Percentiles rank a stretch among this genome's conserved stretches.
Evolutionary conservation across 2,888 invertebrate species (phyloP).

Genomic region (Cinara cedri): DNA sequence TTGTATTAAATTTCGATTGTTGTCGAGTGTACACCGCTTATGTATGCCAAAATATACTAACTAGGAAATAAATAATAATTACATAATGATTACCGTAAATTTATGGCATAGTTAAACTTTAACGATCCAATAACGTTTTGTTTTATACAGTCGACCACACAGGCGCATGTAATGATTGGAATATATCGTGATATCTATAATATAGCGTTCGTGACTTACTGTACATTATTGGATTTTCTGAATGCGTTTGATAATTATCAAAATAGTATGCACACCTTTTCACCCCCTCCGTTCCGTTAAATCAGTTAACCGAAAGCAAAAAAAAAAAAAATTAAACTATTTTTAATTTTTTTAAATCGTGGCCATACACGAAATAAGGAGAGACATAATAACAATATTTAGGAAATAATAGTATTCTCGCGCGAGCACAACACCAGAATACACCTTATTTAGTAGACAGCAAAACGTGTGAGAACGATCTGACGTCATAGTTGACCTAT

Average conservation of each 20-base stretch:
- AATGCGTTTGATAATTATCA: background rate
- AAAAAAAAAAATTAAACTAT: background rate
- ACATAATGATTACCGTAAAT: background rate
- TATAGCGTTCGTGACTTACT: background rate
- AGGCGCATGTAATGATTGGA: background rate
- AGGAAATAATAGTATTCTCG: background rate
- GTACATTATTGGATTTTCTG: background rate
- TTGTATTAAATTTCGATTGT: no score
- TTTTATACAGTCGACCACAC: background rate
- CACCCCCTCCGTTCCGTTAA: background rate
- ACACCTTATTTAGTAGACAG: constrained; percentile 39
- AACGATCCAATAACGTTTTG: constrained; percentile 1
- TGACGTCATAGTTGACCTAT: constrained; percentile 51
- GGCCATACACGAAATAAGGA: background rate
- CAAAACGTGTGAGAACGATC: background rate
- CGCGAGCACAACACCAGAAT: background rate
- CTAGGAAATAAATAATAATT: background rate
- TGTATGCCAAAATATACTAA: background rate
- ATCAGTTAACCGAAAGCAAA: constrained; percentile 1
- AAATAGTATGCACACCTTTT: background rate
- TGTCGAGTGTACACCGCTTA: no score
- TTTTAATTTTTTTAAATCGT: background rate
- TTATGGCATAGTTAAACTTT: background rate
- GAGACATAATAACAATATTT: constrained; percentile 20
- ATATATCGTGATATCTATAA: background rate